Evolutionary conservation across 2,113 vertebrate genomes (phyloP), one percentile per base, ranked within the genome.

Genomic region (Rafetus swinhoei): DNA sequence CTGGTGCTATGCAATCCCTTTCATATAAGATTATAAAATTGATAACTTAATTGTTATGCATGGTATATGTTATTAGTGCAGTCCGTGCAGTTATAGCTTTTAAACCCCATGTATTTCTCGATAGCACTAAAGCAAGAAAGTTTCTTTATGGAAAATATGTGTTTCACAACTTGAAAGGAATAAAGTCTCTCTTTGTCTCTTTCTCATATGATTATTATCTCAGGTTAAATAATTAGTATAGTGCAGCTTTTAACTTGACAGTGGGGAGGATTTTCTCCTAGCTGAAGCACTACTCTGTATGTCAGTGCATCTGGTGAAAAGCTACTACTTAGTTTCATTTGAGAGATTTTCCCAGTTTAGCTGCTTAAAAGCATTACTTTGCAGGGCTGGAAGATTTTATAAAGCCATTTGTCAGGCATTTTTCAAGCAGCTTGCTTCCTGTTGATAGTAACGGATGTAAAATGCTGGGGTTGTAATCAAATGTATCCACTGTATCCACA

Each of bases 381-480:
- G 82, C 81, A 88, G 93, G 95, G 80, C 97, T 96, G 91, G 22
- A 52, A 85, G 89, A 85, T 95, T 89, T 92, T 91, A 91, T 53
- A 35, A 84, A 93, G 86, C 95, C 60, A 55, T 95, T 97, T 93
- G 81, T 95, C 95, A 95, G 94, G 86, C 59, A 62, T 95, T 96
- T 93, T 95, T 95, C 95, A 93, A 96, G 89, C 94, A 92, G 69
- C 90, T 96, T 94, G 82, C 85, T 96, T 97, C 93, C 92, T 96
- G 81, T 93, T 93, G 93, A 94, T 90, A 90, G 86, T 84, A 94
- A 95, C 86, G 0, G 0, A 95, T 82, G 91, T 92, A 94, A 97
- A 94, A 87, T n/a, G 81, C 92, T 94, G 79, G 76, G 93, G 55
- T 10, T 83, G 81, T 84, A 90, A 93, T 92, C 95, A 96, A 92